Evolutionary conservation across 2,888 invertebrate species (phyloP), one percentile per base, ranked within the genome.

Genomic region (Phoenoteleia sp.): DNA sequence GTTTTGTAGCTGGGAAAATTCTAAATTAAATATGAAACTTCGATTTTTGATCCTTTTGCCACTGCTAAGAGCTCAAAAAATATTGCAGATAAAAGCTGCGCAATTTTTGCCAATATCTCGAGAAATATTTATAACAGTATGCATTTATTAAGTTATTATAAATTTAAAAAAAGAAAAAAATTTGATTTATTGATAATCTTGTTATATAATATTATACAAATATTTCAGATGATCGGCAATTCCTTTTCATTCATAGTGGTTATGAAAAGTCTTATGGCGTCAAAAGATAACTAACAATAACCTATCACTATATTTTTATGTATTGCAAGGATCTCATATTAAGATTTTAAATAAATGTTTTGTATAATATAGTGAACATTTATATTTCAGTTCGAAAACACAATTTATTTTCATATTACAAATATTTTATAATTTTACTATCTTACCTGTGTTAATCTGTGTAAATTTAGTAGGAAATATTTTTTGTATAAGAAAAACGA

Each of bases 241-340:
- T 69, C 77, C 1, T 77, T 69, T 77, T 77, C 77, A 2, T 21
- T 77, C n/a, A 62, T 69, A 15, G 17, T 77, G 29, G 49, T 77
- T 2, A 4, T 69, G 17, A 56, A 36, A 27, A 69, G 36, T 42
- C 21, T 77, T 0, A 69, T 69, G 33, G 13, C 39, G 5, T 66
- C 56, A n/a, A 69, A 67, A 60, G 45, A 56, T 3, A 42, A 42
- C 29, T 62, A 21, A 69, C 3, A 42, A 42, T 15, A 15, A 2
- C 42, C n/a, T n/a, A n/a, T n/a, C n/a, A n/a, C n/a, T n/a, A n/a
- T n/a, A n/a, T n/a, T n/a, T n/a, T n/a, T n/a, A n/a, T n/a, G n/a
- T n/a, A n/a, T n/a, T n/a, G n/a, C n/a, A n/a, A n/a, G n/a, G n/a
- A n/a, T n/a, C n/a, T n/a, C n/a, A n/a, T n/a, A n/a, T n/a, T n/a